Evolutionary conservation across 1,140 invertebrate genomes (phyloP).

Genomic region (Phocides pigmalion): DNA sequence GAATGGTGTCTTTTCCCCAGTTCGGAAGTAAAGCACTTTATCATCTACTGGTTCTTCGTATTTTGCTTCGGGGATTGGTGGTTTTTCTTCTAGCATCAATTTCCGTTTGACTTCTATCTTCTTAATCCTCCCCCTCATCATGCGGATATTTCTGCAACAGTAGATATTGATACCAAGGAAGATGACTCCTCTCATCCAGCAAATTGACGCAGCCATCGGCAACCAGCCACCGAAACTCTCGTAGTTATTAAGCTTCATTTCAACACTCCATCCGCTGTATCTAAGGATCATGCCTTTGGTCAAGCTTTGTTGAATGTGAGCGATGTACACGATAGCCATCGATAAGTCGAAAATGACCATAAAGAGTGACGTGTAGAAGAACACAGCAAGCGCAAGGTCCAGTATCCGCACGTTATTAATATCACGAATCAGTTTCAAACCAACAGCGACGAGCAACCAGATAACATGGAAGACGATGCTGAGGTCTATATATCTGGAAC

Average conservation of each 20-base stretch:
- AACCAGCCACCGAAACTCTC: constrained; percentile 68
- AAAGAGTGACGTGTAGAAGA: constrained; percentile 48
- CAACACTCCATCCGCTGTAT: constrained; percentile 68
- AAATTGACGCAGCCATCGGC: constrained; percentile 51
- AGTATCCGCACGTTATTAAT: constrained; percentile 36
- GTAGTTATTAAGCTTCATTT: constrained; percentile 51
- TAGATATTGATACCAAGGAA: constrained; percentile 59
- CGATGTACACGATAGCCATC: constrained; percentile 67
- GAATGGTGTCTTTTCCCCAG: constrained; percentile 51
- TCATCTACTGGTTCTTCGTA: constrained; percentile 27
- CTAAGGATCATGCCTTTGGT: constrained; percentile 70
- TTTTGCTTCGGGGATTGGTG: constrained; percentile 56
- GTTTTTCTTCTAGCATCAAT: constrained; percentile 40
- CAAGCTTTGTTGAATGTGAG: constrained; percentile 68
- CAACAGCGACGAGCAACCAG: constrained; percentile 56
- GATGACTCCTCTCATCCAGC: constrained; percentile 61
- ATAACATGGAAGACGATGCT: constrained; percentile 57
- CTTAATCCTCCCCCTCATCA: constrained; percentile 45
- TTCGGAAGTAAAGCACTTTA: constrained; percentile 53
- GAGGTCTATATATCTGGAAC: constrained; percentile 58
- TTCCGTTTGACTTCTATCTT: constrained; percentile 53
- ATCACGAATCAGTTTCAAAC: constrained; percentile 37
- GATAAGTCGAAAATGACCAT: constrained; percentile 63
- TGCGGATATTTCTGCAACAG: constrained; percentile 47
- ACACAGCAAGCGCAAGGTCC: constrained; percentile 45